Base-by-base conservation (phyloP, 2,888 invertebrate species). In the Ferdinandea cuprea region DNA sequence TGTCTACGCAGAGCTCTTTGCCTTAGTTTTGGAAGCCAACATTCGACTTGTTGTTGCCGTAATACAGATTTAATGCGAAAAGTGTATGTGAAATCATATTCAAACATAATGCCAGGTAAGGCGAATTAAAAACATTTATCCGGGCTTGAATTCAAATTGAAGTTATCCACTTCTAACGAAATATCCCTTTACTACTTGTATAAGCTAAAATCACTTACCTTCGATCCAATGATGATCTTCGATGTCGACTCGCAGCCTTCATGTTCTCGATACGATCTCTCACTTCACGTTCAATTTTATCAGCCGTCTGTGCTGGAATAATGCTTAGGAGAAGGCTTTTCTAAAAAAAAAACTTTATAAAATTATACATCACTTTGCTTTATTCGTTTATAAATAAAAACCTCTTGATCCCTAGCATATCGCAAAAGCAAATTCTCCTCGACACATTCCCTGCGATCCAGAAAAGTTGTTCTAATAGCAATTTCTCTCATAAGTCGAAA, bases 401-500 rank as follows among this genome's bases (percentile, higher is more conserved):
- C 95, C 93, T 97, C 97, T 92, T 97, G 97, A 86, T 96, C 95
- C 88, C 96, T 94, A 83, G 97, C 97, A 88, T 95, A 95, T 85
- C 95, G 95, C 19, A 97, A 91, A 86, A 96, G 93, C 50, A 96
- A 92, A 56, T 96, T 97, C 63, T 96, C 95, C 89, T 97, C 96
- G 15, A 98, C 95, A 87, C 95, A 97, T 40, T 95, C 96, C 79
- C 97, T 92, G 37, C 96, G 93, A 88, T 98, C 97, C 71, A 98
- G 92, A 89, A 98, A 98, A 0, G 97, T 96, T 81, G 96, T 92
- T 80, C 97, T 92, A 85, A 96, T 95, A 15, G 96, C 95, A 50
- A 98, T 94, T 91, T 98, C 98, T 85, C 96, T 96, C 93, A 97
- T 94, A 86, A 96, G 93, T 66, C 97, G 94, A 90, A 96, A 96